A percentile compares a stretch with the other conserved stretches of the same genome.
Conservation (phyloP, 2,888 invertebrate genomes). For the Periphyllus acericola region DNA sequence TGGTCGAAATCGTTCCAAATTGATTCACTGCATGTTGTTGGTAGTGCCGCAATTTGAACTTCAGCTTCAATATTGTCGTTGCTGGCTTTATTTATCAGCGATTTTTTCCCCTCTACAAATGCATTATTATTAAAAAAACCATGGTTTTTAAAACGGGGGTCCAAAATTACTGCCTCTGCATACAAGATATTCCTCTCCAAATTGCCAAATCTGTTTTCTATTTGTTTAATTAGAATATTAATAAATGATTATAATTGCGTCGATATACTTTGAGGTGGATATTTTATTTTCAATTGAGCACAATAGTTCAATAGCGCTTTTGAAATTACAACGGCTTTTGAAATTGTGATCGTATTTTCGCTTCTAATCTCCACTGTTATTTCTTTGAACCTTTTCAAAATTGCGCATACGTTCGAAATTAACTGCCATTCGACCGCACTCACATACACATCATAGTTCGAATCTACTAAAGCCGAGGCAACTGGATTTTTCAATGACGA, state of each 20-base stretch:
- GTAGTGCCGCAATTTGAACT: not conserved
- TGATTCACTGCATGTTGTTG: constrained; percentile 18
- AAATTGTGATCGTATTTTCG: not conserved
- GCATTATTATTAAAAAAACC: not conserved
- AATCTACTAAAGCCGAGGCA: not conserved
- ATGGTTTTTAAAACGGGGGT: constrained; percentile 56
- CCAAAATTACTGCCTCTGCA: constrained; percentile 59
- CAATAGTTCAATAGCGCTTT: not conserved
- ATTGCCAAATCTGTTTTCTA: constrained; percentile 50
- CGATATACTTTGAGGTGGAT: not conserved
- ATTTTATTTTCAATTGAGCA: not conserved
- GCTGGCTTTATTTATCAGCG: not conserved
- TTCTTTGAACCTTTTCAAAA: constrained; percentile 9
- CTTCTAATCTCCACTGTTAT: constrained; percentile 8
- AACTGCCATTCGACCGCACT: not conserved
- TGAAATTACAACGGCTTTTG: not conserved
- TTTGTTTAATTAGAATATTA: not conserved
- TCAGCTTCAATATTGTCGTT: not conserved
- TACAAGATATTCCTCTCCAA: constrained; percentile 60
- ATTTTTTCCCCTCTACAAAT: not conserved
- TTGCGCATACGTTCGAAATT: not conserved
- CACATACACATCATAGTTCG: not conserved
- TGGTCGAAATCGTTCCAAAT: constrained; percentile 26
- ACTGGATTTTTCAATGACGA: not conserved
- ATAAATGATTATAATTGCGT: not conserved